These are phyloP conservation scores for Pantherophis vulpinus DNA, from an alignment of 2,797 vertebrate species.

Conservation along the genomic window DNA sequence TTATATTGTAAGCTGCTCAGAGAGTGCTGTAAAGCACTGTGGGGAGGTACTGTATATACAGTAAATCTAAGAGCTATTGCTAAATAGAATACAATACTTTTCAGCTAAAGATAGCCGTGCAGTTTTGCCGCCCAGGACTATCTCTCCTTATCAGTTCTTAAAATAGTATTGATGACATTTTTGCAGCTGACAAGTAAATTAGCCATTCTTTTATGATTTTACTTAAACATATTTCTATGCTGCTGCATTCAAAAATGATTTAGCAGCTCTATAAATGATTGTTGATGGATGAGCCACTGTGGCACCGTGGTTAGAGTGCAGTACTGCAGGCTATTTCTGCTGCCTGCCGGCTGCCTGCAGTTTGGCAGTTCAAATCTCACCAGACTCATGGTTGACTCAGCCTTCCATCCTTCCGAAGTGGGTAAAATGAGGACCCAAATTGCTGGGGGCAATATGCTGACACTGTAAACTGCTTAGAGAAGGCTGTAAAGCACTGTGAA, in stretches of 20 bases:
- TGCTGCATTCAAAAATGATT: not conserved
- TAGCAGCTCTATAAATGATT: not conserved
- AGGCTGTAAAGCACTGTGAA: too few species aligned
- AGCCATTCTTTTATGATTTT: not conserved
- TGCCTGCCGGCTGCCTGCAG: too few species aligned
- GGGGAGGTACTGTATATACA: not conserved
- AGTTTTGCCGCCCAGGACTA: not conserved
- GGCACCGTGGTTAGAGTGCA: too few species aligned
- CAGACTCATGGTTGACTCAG: too few species aligned
- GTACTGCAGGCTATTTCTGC: too few species aligned
- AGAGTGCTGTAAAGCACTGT: not conserved
- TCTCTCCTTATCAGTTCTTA: not conserved
- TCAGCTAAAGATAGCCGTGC: not conserved
- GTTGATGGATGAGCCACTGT: too few species aligned
- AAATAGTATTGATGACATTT: not conserved
- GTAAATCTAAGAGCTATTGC: not conserved
- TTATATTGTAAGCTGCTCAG: not conserved
- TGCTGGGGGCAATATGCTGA: too few species aligned
- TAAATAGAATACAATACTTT: not conserved
- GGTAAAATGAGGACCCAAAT: too few species aligned
- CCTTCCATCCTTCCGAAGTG: too few species aligned
- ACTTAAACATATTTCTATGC: not conserved
- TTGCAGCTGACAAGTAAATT: not conserved
- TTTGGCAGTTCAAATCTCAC: too few species aligned
- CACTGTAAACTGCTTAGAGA: too few species aligned